Evolutionary conservation across 2,113 vertebrate genomes (phyloP).

Genomic region (Pseudorasbora parva): DNA sequence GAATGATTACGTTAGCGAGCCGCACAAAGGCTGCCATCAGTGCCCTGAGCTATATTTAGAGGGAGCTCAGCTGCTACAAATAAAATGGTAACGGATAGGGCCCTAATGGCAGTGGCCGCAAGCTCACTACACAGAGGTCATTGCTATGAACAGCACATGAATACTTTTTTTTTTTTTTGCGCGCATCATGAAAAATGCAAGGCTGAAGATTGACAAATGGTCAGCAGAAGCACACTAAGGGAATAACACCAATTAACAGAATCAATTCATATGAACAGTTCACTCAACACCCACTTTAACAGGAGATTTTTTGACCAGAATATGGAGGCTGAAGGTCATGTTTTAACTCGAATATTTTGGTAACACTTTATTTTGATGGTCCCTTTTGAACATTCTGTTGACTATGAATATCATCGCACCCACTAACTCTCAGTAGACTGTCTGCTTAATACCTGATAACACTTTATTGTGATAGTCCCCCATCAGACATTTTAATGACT

Average conservation of each 20-base stretch:
- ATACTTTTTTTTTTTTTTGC: neutral
- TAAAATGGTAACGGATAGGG: constrained; percentile 64
- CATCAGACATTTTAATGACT: too few species aligned
- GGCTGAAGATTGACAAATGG: neutral
- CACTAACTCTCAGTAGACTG: too few species aligned
- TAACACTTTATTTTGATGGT: too few species aligned
- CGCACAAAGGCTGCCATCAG: constrained; percentile 69
- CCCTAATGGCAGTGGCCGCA: constrained; percentile 47
- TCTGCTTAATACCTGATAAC: too few species aligned
- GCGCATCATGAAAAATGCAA: constrained; percentile 20
- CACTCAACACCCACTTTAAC: neutral
- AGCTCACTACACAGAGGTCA: constrained; percentile 41
- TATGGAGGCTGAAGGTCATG: neutral
- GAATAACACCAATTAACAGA: neutral
- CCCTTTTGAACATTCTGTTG: too few species aligned
- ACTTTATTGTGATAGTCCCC: too few species aligned
- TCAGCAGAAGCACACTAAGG: neutral
- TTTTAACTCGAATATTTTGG: neutral
- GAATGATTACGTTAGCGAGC: constrained; percentile 54
- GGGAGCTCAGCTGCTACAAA: constrained; percentile 69
- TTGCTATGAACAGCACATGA: constrained; percentile 50
- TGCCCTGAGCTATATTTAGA: constrained; percentile 81
- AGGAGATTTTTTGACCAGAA: neutral
- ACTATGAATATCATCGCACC: too few species aligned
- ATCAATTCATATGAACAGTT: neutral